Percentiles rank a stretch among this genome's conserved stretches.
phyloP scores from a whole-genome alignment of 2,888 invertebrate species.

The Merodon equestris region DNA sequence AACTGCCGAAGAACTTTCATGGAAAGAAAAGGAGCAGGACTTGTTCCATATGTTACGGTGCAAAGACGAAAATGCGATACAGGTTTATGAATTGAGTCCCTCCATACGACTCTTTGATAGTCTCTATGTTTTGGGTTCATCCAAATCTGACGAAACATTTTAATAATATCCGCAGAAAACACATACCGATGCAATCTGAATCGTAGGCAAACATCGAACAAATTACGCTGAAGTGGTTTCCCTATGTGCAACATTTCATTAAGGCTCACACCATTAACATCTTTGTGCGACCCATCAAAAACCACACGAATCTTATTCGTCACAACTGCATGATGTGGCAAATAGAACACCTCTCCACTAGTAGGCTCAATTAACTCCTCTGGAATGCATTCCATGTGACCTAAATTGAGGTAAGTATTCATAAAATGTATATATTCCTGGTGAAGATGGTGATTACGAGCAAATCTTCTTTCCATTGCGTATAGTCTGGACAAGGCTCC shows the following conservation, averaged over 20 bases:
- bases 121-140: constrained; percentile 8
- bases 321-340: constrained; percentile 52
- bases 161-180: constrained; percentile 29
- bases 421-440: no score
- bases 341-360: constrained; percentile 30
- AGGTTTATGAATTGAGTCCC: constrained; percentile 24
- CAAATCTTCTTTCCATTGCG: no score
- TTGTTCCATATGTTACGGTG: constrained; percentile 39
- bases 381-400: not conserved
- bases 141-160: constrained; percentile 29
- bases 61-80: no score
- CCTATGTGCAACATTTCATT: constrained; percentile 8
- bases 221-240: no score
- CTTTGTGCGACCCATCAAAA: constrained; percentile 27
- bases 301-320: constrained; percentile 45
- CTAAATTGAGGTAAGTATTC: no score
- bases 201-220: no score
- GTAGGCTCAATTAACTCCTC: not conserved
- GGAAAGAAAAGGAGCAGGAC: constrained; percentile 24
- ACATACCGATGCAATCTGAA: constrained; percentile 24
- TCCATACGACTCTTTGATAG: constrained; percentile 24
- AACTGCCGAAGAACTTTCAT: no score
- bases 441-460: no score
- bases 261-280: not conserved
- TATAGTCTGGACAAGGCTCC: no score